A percentile compares a stretch with the other conserved stretches of the same genome.
These are phyloP conservation scores for Lagopus muta DNA, from an alignment of 2,113 vertebrate species.

Conservation along the genomic window DNA sequence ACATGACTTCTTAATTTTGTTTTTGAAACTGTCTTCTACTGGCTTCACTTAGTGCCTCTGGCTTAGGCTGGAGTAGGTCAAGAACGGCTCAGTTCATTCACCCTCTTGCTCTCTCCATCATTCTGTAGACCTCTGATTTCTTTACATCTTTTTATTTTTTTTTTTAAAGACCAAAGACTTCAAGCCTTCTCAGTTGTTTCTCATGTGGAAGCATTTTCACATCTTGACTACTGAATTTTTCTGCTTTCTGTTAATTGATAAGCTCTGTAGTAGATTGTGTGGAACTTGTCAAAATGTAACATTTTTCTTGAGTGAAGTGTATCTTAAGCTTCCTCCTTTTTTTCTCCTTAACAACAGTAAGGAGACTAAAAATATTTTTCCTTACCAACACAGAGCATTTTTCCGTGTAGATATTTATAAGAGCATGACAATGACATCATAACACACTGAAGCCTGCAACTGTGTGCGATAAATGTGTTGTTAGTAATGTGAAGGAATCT, in stretches of 20 bases:
- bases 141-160: not conserved
- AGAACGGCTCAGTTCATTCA: fast-evolving
- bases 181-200: not conserved
- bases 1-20: not conserved
- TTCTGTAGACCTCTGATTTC: not conserved
- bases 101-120: not conserved
- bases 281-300: not conserved
- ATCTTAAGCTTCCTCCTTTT: not conserved
- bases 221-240: not conserved
- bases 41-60: not conserved
- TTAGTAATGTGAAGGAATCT: not conserved
- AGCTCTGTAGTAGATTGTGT: not conserved
- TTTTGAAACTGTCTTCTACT: not conserved
- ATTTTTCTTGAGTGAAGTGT: not conserved
- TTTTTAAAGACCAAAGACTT: not conserved
- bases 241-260: not conserved
- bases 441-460: not conserved
- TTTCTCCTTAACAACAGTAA: not conserved
- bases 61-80: not conserved
- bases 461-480: not conserved
- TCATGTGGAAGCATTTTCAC: not conserved
- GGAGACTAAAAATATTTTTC: not conserved
- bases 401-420: not conserved
- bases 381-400: not conserved
- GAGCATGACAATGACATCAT: not conserved